Conservation (phyloP, 2,888 invertebrate species). For the Octodonta nipae region DNA sequence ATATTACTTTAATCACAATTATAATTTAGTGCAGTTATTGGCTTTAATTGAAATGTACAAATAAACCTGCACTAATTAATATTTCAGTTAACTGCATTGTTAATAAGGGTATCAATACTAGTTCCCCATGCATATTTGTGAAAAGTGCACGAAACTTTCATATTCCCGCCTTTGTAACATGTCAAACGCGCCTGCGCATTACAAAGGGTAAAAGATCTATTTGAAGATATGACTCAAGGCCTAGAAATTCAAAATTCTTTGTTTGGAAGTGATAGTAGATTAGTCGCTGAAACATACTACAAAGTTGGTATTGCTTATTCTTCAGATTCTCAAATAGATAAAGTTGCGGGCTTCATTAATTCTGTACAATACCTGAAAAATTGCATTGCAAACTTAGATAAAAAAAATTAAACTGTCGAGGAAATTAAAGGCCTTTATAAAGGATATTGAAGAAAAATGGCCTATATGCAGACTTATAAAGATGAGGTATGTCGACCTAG, state of each 20-base stretch:
- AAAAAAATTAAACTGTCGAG: slow-evolving; percentile 45
- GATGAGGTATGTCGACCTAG: slow-evolving; percentile 58
- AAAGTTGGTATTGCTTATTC: slow-evolving; percentile 80
- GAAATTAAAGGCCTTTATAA: slow-evolving; percentile 70
- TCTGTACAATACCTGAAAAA: slow-evolving; percentile 61
- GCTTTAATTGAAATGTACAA: too few relatives aligned
- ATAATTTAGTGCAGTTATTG: too few relatives aligned
- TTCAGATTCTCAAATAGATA: slow-evolving; percentile 61
- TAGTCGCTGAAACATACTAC: slow-evolving; percentile 75
- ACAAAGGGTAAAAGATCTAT: too few relatives aligned
- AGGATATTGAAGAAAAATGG: slow-evolving; percentile 79
- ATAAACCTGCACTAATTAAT: too few relatives aligned
- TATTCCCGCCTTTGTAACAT: too few relatives aligned
- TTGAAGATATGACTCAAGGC: slow-evolving; percentile 60
- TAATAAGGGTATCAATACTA: too few relatives aligned
- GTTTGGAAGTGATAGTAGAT: slow-evolving; percentile 50
- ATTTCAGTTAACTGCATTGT: too few relatives aligned
- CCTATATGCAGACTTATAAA: slow-evolving; percentile 71
- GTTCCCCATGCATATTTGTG: too few relatives aligned
- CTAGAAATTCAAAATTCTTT: slow-evolving; percentile 38
- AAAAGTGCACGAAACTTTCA: too few relatives aligned
- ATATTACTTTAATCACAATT: too few relatives aligned
- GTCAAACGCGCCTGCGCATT: too few relatives aligned
- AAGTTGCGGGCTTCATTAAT: slow-evolving; percentile 60
- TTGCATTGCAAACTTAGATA: slow-evolving; percentile 40